Evolutionary conservation across 2,888 invertebrate species (phyloP), one percentile per base, ranked within the genome.

Genomic region (Sminthurinus aureus): DNA sequence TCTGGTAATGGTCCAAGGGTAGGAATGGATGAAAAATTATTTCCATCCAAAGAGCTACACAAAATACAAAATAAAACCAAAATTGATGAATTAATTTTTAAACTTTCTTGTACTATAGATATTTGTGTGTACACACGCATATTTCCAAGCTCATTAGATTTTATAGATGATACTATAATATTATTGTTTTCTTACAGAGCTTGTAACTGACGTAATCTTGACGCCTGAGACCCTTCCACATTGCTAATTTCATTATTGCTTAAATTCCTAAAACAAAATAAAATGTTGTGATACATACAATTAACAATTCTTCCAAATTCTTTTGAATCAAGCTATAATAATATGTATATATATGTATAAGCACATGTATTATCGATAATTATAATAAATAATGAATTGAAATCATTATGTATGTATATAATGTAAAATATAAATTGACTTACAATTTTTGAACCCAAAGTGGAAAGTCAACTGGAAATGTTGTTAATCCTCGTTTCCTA

Each of bases 361-460:
- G 58, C 9, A 58, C 15, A 15, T 12, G 15, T 12, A 58, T 12
- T 58, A 82, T 88, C 85, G 67, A 86, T 85, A 38, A 89, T 90
- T 90, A 90, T 89, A 90, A 90, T 84, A 77, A 82, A 26, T 73
- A 84, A 64, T 11, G 9, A 71, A 73, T 51, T 52, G 78, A 79
- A 52, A 73, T 84, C n/a, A 81, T 67, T 75, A 82, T 79, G 26
- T 13, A n/a, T n/a, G n/a, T n/a, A n/a, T n/a, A n/a, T n/a, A n/a
- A 58, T 22, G 50, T 50, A 26, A 20, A 76, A 67, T 12, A 67
- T n/a, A n/a, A 67, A 67, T 67, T n/a, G 82, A 92, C 93, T 93
- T 93, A 95, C 93, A 96, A 92, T 90, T 93, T 92, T 91, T 93
- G 93, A 90, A 94, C 94, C 94, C 95, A 95, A 91, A 92, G 91